A percentile compares a stretch with the other conserved stretches of the same genome.
Evolutionary conservation across 2,797 vertebrate species (phyloP).

Genomic region (Semotilus atromaculatus): DNA sequence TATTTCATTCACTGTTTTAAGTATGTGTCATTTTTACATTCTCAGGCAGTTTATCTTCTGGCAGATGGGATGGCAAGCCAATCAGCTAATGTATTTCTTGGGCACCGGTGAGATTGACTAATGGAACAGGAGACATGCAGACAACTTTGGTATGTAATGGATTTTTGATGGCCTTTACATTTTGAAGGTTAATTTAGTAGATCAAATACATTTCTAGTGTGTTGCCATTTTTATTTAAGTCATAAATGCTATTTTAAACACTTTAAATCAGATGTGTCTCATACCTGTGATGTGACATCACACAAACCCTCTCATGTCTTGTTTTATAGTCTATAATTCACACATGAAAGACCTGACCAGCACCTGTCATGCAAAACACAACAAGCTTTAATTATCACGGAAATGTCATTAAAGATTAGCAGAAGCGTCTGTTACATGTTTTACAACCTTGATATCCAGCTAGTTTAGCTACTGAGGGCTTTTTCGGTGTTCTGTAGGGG

Average conservation of each 20-base stretch:
- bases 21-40: not conserved
- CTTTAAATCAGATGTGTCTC: not conserved
- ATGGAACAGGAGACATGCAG: slow-evolving; percentile 44
- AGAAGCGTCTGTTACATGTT: slow-evolving; percentile 52
- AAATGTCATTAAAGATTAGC: slow-evolving; percentile 50
- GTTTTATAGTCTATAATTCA: slow-evolving; percentile 49
- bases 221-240: not conserved
- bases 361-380: slow-evolving; percentile 47
- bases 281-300: not conserved
- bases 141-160: not conserved
- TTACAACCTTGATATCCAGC: slow-evolving; percentile 45
- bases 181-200: not conserved
- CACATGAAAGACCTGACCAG: slow-evolving; percentile 39
- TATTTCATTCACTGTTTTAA: not conserved
- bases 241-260: not conserved
- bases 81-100: slow-evolving; percentile 52
- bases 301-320: slow-evolving; percentile 5
- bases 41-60: slow-evolving; percentile 22
- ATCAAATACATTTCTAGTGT: not conserved
- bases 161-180: not conserved
- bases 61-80: slow-evolving; percentile 38
- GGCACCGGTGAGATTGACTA: slow-evolving; percentile 44
- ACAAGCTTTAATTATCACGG: slow-evolving; percentile 60
- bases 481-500: not conserved
- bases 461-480: slow-evolving; percentile 4